A percentile compares a stretch with the other conserved stretches of the same genome.
Conservation (phyloP, 2,113 vertebrate species). For the Lagopus muta region DNA sequence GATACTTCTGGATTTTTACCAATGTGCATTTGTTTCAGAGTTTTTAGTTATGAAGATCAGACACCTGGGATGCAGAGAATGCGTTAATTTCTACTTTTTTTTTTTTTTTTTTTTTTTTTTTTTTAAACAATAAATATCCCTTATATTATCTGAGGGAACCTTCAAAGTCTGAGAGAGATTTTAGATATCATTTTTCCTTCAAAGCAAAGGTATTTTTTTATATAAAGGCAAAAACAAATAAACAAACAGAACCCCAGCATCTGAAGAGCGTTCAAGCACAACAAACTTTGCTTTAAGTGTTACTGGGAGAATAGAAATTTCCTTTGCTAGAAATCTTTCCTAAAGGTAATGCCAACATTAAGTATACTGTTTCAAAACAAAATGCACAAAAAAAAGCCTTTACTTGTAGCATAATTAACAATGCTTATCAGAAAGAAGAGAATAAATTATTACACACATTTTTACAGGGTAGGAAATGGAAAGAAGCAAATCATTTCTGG, state of each 20-base stretch:
- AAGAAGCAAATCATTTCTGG: constrained; percentile 5
- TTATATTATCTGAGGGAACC: background rate
- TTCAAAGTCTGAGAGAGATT: constrained; percentile 5
- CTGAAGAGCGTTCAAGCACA: constrained; percentile 49
- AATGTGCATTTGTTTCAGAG: background rate
- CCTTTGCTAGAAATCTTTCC: constrained; percentile 16
- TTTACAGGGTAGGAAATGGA: background rate
- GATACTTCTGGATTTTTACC: background rate
- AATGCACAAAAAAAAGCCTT: background rate
- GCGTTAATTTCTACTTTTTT: background rate
- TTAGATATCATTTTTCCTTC: background rate
- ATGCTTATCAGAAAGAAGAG: constrained; percentile 12
- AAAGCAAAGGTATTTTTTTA: constrained; percentile 1
- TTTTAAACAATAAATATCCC: constrained; percentile 19
- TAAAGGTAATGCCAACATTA: constrained; percentile 13
- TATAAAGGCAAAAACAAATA: background rate
- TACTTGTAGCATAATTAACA: constrained; percentile 22
- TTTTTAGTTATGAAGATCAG: constrained; percentile 44
- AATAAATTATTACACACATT: background rate
- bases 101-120: background rate
- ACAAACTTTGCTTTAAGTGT: constrained; percentile 40
- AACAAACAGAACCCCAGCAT: background rate
- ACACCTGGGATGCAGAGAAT: background rate
- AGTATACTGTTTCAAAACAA: background rate
- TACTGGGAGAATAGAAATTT: constrained; percentile 39